phyloP scores from a whole-genome alignment of 1,140 invertebrate genomes.

The Belonocnema kinseyi region DNA sequence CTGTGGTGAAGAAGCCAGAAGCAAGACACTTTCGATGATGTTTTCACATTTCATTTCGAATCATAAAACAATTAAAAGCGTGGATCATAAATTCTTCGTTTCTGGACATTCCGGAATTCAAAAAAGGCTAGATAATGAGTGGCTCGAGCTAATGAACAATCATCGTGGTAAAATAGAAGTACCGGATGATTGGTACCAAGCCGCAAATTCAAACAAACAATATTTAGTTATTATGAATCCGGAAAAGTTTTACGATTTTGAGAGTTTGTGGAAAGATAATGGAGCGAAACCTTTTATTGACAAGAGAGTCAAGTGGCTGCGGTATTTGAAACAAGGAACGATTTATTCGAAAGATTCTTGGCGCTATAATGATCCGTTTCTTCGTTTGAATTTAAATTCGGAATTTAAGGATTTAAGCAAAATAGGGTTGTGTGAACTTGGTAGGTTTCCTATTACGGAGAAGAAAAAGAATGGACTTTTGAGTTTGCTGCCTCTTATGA shows the following conservation, averaged over 20 bases:
- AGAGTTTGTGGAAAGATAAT: constrained; percentile 7
- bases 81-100: constrained; percentile 1
- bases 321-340: not conserved
- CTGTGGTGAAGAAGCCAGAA: not conserved
- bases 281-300: not conserved
- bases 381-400: not conserved
- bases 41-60: not conserved
- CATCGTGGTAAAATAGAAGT: not conserved
- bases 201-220: not conserved
- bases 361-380: not conserved
- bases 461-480: too few relatives aligned
- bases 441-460: too few relatives aligned
- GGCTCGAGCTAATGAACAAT: not conserved
- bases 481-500: too few relatives aligned
- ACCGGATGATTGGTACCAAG: constrained; percentile 8
- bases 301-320: not conserved
- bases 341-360: not conserved
- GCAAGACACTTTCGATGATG: not conserved
- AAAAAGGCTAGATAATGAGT: not conserved
- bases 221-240: not conserved
- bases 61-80: not conserved
- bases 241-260: constrained; percentile 11
- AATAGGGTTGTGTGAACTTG: too few relatives aligned
- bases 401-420: too few relatives aligned
- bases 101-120: not conserved